Evolutionary conservation across 2,797 vertebrate genomes (phyloP), one percentile per base, ranked within the genome.

Genomic region (Antrozous pallidus): DNA sequence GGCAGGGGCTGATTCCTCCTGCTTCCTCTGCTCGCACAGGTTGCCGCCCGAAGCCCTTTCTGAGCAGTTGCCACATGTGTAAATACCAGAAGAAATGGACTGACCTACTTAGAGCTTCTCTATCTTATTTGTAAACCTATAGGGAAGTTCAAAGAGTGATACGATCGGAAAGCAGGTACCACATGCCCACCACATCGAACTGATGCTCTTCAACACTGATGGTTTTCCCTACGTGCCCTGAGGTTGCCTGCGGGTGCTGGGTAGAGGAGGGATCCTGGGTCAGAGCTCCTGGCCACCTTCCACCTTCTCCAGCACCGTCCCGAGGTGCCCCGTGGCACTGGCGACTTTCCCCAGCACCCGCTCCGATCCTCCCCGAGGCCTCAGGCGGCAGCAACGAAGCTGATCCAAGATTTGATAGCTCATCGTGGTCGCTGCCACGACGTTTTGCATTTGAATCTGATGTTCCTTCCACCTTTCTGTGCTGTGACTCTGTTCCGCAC

Each of bases 1-100:
- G 17, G 65, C 54, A 69, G 47, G 42, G 81, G 28, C 67, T 78
- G 90, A 31, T 12, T 47, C 28, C 40, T 77, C 79, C 80, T 80
- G 95, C 77, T 85, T 67, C 12, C 17, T 85, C 45, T 84, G n/a
- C 45, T 38, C 2, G 69, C 75, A 40, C 78, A 38, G 83, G n/a
- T 54, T 80, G 80, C 88, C 28, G 40, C 56, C 65, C 10, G 58
- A 36, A 56, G 78, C 87, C 80, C 67, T 95, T 80, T 71, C 56
- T 38, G 28, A 95, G 73, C 80, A 79, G 54, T 93, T 83, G 87
- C 74, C 74, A 89, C 87, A 85, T 71, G 14, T 24, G 13, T 85
- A 75, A 38, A 78, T 58, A 56, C 40, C 74, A 71, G 63, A 92
- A 65, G 84, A 90, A 78, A 33, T 78, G 81, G 83, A 63, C 70